A percentile compares a stretch with the other conserved stretches of the same genome.
phyloP scores from a whole-genome alignment of 2,797 vertebrate species.

The Pogoniulus pusillus region DNA sequence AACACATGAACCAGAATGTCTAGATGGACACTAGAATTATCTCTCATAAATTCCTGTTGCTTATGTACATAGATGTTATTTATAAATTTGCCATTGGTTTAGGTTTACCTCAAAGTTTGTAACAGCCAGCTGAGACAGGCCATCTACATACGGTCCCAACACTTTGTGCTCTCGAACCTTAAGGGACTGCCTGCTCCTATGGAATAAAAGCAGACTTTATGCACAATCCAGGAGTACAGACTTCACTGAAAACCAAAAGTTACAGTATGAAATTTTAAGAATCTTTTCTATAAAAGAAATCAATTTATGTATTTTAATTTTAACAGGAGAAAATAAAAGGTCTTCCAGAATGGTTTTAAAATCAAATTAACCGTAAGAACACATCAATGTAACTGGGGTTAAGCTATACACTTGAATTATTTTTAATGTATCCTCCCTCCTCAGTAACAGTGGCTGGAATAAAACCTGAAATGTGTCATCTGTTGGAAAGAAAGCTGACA shows the following conservation, averaged over 20 bases:
- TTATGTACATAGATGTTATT: neutral
- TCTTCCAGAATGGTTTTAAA: neutral
- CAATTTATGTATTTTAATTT: neutral
- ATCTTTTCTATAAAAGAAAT: neutral
- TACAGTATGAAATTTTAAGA: neutral
- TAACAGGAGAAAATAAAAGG: neutral
- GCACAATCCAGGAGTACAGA: neutral
- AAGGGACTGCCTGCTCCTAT: conserved; percentile 92
- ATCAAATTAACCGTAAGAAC: neutral
- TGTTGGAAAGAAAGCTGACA: neutral
- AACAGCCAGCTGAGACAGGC: conserved; percentile 96
- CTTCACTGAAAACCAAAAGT: neutral
- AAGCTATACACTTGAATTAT: neutral
- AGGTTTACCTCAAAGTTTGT: conserved; percentile 91
- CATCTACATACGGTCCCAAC: conserved; percentile 95
- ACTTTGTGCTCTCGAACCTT: conserved; percentile 98
- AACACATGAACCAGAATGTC: neutral
- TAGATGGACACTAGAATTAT: neutral
- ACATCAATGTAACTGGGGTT: neutral
- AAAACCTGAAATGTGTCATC: neutral
- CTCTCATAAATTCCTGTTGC: neutral
- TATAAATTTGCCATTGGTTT: neutral
- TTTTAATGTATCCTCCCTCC: neutral
- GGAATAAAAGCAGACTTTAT: neutral
- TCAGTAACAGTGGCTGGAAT: neutral